Percentiles rank a stretch among this genome's conserved stretches.
phyloP scores from a whole-genome alignment of 1,140 invertebrate genomes.

The Radopholus similis region DNA sequence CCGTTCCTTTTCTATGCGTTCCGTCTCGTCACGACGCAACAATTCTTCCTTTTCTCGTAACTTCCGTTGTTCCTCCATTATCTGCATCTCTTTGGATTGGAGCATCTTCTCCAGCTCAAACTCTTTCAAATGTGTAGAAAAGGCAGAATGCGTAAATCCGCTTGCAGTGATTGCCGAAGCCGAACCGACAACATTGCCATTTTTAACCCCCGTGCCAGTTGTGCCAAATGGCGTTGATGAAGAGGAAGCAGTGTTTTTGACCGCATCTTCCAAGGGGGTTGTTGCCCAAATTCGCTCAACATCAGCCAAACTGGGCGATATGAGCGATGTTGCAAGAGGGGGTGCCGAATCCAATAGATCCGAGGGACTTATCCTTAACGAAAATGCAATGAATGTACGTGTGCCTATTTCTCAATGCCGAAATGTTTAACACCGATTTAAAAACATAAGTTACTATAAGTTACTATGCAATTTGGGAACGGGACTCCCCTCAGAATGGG shows the following conservation, averaged over 20 bases:
- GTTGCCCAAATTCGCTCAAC: conserved; percentile 12
- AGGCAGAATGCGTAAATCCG: conserved; percentile 1
- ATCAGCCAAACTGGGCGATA: not conserved
- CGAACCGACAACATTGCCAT: not conserved
- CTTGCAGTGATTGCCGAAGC: not conserved
- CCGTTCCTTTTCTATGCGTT: conserved; percentile 31
- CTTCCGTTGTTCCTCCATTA: conserved; percentile 37
- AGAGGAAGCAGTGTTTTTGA: not conserved
- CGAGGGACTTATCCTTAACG: conserved; percentile 12
- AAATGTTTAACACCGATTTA: no score
- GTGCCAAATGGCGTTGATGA: not conserved
- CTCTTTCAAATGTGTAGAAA: not conserved
- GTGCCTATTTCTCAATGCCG: not conserved
- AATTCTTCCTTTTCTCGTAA: conserved; percentile 35
- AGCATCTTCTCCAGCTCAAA: conserved; percentile 12
- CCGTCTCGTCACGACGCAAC: conserved; percentile 31
- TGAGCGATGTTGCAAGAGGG: not conserved
- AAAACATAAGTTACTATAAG: no score
- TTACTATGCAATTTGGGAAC: no score
- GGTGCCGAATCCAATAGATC: not conserved
- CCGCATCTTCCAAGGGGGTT: conserved; percentile 7
- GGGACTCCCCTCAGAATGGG: no score
- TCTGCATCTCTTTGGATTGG: conserved; percentile 23
- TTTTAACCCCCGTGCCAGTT: not conserved
- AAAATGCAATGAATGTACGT: not conserved